Percentiles rank a stretch among this genome's conserved stretches.
These are phyloP conservation scores for Coptotermes formosanus DNA, from an alignment of 1,140 invertebrate species.

Conservation along the genomic window DNA sequence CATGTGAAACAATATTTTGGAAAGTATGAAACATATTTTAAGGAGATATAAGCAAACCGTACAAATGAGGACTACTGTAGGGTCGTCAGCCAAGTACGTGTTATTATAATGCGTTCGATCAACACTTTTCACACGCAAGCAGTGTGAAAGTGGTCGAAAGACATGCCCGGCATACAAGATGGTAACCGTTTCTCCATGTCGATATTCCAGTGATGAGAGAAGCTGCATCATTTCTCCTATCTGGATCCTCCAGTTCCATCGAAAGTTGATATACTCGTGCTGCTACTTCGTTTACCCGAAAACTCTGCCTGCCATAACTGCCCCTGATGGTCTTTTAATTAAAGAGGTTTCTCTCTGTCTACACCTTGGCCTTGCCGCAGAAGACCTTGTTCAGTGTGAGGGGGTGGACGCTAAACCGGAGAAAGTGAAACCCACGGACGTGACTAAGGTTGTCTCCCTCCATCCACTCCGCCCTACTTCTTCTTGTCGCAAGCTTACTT, in stretches of 20 bases:
- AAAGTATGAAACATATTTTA: no score
- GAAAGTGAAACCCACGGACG: constrained; percentile 38
- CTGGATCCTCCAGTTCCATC: no score
- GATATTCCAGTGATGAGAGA: background rate
- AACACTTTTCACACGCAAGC: background rate
- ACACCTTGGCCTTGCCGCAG: background rate
- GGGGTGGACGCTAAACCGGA: constrained; percentile 28
- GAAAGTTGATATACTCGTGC: no score
- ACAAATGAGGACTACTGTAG: no score
- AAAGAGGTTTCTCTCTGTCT: background rate
- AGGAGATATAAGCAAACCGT: no score
- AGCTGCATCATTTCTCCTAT: no score
- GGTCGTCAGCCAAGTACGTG: background rate
- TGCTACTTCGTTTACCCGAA: no score
- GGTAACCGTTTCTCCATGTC: background rate
- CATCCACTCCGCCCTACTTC: no score
- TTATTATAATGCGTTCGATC: background rate
- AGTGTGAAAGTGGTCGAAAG: background rate
- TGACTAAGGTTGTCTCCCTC: background rate
- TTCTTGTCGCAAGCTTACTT: background rate
- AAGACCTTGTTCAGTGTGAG: background rate
- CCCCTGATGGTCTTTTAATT: background rate
- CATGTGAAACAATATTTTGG: no score
- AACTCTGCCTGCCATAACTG: background rate
- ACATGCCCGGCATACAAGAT: background rate